Evolutionary conservation across 2,888 invertebrate species (phyloP), one percentile per base, ranked within the genome.

Genomic region (Unio delphinus): DNA sequence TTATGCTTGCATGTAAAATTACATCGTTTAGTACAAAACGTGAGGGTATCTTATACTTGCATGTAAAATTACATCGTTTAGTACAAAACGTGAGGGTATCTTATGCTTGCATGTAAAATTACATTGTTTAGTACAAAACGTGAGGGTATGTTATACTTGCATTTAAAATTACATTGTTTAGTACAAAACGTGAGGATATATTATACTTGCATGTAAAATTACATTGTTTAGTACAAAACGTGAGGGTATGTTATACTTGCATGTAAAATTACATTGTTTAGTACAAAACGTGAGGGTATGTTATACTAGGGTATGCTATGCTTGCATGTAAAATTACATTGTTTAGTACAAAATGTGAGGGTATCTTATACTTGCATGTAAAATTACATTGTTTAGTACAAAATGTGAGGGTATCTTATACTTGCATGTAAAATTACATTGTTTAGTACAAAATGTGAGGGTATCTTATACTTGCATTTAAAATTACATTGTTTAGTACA

Each of bases 401-500:
- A 58, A 74, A 4, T 87, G 88, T 75, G 26, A 72, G 60, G 85
- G 86, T 85, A 72, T 75, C 62, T 68, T 15, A 54, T 7, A 18
- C 61, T 6, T 45, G 15, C 0, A 45, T 45, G 45, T 15, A 45
- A 45, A 45, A 45, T 45, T 45, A 45, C 45, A 11, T 45, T 0
- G 8, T 45, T 45, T 45, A 45, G 11, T 11, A 45, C 45, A 23
- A 58, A 74, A 4, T 87, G 88, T 75, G 26, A 72, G 60, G 85
- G 86, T 85, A 72, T 75, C 62, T 68, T 15, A 54, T 7, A 18
- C 61, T 6, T 45, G 15, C 0, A 45, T 45, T 15, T 15, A 45
- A 45, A 45, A 45, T 45, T 45, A 45, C 45, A 11, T 45, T 3
- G 8, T 45, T 45, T 45, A 45, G 11, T 11, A 45, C 45, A 23